phyloP scores from a whole-genome alignment of 2,113 vertebrate species.

The human region DNA sequence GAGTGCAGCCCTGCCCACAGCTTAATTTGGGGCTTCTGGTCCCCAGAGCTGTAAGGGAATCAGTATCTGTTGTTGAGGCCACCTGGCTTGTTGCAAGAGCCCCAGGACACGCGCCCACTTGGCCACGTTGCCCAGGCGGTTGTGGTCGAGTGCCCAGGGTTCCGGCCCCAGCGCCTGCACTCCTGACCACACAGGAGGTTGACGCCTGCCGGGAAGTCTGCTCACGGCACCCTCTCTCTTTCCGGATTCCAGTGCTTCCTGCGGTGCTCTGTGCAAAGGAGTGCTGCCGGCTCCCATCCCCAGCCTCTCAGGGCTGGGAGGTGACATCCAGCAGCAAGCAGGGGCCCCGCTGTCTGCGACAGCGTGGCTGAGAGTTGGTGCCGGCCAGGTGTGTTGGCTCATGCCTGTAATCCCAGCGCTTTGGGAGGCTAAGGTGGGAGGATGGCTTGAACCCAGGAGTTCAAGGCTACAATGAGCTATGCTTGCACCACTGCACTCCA shows the following conservation, averaged over 20 bases:
- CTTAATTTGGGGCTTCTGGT: background rate
- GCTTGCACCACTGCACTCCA: background rate
- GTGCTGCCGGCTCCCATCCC: background rate
- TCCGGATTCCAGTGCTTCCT: background rate
- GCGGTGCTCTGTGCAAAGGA: background rate
- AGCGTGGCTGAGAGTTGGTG: background rate
- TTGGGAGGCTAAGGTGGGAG: background rate
- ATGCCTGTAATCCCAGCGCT: background rate
- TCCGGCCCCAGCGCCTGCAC: too few species aligned
- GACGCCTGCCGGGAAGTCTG: background rate
- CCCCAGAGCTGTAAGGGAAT: background rate
- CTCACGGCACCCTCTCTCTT: background rate
- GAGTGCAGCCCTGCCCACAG: background rate
- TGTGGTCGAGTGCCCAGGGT: background rate
- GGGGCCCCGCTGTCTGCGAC: background rate
- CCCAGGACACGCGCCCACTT: background rate
- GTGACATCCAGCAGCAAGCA: background rate
- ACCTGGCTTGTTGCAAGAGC: background rate
- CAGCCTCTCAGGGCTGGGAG: background rate
- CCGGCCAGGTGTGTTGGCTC: background rate
- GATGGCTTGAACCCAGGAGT: background rate
- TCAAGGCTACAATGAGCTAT: background rate
- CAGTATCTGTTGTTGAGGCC: background rate
- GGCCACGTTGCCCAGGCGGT: fast-evolving
- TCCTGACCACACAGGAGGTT: too few species aligned